phyloP scores from a whole-genome alignment of 2,797 vertebrate species.

The Pangasius mekongensis region DNA sequence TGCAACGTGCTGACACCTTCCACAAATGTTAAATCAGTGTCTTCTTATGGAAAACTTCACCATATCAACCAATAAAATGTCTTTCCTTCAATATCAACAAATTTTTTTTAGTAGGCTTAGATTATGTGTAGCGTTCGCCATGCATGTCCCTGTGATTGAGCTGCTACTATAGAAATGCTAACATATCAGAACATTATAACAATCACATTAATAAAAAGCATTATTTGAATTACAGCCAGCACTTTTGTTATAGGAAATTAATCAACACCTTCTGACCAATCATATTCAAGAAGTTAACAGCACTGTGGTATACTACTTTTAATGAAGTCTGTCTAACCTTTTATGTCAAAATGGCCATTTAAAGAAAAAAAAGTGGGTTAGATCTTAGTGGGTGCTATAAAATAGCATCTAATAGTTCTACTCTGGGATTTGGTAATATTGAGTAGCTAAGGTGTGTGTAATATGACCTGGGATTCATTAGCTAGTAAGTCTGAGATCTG shows the following conservation, averaged over 20 bases:
- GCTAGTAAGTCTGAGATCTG: not conserved
- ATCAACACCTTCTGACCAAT: not conserved
- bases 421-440: not conserved
- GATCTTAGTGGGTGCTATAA: not conserved
- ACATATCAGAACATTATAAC: not conserved
- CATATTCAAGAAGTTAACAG: not conserved
- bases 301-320: not conserved
- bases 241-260: not conserved
- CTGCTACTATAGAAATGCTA: not conserved
- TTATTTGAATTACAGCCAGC: not conserved
- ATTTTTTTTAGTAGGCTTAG: not conserved
- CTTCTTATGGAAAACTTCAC: not conserved
- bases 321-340: not conserved
- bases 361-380: not conserved
- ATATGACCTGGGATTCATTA: not conserved
- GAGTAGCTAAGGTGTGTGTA: not conserved
- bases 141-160: not conserved
- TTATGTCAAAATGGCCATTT: not conserved
- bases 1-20: not conserved
- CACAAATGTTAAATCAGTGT: not conserved
- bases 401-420: not conserved
- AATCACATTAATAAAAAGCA: not conserved
- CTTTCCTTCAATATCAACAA: not conserved
- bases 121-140: not conserved
- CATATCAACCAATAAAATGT: not conserved